Evolutionary conservation across 2,113 vertebrate genomes (phyloP).

Genomic region (Stictonetta naevosa): DNA sequence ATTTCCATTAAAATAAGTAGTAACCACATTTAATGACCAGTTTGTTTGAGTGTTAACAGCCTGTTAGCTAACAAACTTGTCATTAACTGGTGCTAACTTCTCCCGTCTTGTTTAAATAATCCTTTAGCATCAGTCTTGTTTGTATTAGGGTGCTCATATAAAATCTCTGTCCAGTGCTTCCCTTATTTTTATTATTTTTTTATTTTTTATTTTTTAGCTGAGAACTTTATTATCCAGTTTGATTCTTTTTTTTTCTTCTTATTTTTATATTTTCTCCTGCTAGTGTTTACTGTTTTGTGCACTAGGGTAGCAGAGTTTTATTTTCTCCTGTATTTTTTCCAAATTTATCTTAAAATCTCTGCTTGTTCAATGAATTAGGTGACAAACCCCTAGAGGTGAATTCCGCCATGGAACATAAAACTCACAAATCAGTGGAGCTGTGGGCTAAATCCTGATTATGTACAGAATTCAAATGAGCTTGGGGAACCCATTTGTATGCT

Average conservation of each 20-base stretch:
- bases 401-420: conserved; percentile 51
- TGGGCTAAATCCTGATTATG: conserved; percentile 28
- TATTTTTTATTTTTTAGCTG: not conserved
- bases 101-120: conserved; percentile 74
- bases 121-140: conserved; percentile 57
- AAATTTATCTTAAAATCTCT: conserved; percentile 45
- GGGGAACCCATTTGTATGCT: not conserved
- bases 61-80: conserved; percentile 81
- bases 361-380: conserved; percentile 60
- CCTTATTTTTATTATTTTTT: not conserved
- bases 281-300: not conserved
- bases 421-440: conserved; percentile 31
- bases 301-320: not conserved
- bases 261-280: not conserved
- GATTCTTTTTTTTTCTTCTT: not conserved
- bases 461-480: conserved; percentile 39
- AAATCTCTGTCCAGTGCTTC: not conserved
- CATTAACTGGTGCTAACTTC: conserved; percentile 82
- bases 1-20: conserved; percentile 79
- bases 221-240: not conserved
- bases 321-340: conserved; percentile 15
- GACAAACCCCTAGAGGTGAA: conserved; percentile 63
- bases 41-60: conserved; percentile 83
- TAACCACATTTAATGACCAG: conserved; percentile 81
- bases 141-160: conserved; percentile 25